Base-by-base conservation (phyloP, 2,797 vertebrate genomes). In the Podarcis lilfordi region DNA sequence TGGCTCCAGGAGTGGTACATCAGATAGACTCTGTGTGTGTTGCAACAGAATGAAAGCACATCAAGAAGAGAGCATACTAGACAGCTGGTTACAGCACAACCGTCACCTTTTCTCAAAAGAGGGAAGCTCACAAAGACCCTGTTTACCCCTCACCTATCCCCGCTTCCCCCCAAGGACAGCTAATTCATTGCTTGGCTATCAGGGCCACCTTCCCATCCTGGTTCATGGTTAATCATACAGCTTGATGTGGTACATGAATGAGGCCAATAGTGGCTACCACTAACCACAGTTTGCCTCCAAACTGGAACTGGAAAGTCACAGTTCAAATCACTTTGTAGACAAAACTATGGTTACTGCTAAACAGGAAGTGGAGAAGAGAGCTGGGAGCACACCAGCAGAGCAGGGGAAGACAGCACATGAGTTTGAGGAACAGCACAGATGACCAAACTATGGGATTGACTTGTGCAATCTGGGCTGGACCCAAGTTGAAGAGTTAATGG, bases 1-100 rank as follows among this genome's bases (percentile, higher is more conserved):
- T 99, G 99, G 96, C 98, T 98, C 98, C 99, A 99, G 95, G 98
- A 98, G 97, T 99, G 99, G 96, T 99, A 99, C 93, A 99, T 95
- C 95, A 99, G 97, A 97, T 99, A 99, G 93, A 99, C 98, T 96
- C 99, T 99, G 94, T 87, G 86, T 92, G 82, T 87, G 76, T 87
- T 85, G 92, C 61, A 84, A 85, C 32, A 86, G 84, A 80, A 85
- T 55, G 85, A 43, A 45, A 94, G 85, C 89, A 88, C 3, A 93
- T 50, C 45, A 69, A 84, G 64, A 11, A 76, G 29, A 88, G 71
- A 86, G 45, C 64, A 84, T 21, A 2, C 25, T 27, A 2, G 10
- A 84, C 1, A 79, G 25, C 5, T 3, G 17, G 88, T 15, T 21
- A 87, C 77, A 71, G 9, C 8, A 32, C 4, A 23, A 4, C 9